These are phyloP conservation scores for Rhegmatorhina hoffmannsi DNA, from an alignment of 2,113 vertebrate species.

Conservation along the genomic window DNA sequence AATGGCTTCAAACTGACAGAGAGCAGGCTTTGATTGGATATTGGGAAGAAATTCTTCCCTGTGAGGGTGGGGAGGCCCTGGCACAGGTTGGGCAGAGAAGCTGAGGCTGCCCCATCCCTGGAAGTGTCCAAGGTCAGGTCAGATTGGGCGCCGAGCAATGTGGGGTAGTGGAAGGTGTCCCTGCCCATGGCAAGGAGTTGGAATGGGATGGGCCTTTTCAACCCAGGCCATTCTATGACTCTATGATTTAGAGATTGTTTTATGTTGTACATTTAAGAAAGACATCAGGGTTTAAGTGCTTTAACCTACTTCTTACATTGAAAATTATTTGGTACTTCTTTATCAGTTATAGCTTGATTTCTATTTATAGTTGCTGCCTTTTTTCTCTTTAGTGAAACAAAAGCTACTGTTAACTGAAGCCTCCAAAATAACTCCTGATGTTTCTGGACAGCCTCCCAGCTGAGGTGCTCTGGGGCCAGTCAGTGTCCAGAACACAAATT, in stretches of 20 bases:
- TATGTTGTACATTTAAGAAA: not conserved
- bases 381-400: not conserved
- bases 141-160: not conserved
- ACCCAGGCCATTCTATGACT: not conserved
- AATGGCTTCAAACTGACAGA: not conserved
- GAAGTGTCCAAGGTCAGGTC: not conserved
- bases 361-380: not conserved
- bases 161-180: not conserved
- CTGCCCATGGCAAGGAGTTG: not conserved
- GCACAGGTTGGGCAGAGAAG: not conserved
- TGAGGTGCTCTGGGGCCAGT: not conserved
- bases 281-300: not conserved
- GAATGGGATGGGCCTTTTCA: not conserved
- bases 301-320: not conserved
- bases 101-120: not conserved
- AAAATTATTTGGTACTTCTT: not conserved
- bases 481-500: not conserved
- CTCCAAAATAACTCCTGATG: not conserved
- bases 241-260: not conserved
- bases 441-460: constrained; percentile 4
- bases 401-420: not conserved
- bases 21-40: not conserved
- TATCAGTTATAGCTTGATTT: not conserved
- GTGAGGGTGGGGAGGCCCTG: not conserved
- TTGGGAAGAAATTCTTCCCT: not conserved